Base-by-base conservation (phyloP, 2,888 invertebrate genomes). In the Drosophila ustulata region DNA sequence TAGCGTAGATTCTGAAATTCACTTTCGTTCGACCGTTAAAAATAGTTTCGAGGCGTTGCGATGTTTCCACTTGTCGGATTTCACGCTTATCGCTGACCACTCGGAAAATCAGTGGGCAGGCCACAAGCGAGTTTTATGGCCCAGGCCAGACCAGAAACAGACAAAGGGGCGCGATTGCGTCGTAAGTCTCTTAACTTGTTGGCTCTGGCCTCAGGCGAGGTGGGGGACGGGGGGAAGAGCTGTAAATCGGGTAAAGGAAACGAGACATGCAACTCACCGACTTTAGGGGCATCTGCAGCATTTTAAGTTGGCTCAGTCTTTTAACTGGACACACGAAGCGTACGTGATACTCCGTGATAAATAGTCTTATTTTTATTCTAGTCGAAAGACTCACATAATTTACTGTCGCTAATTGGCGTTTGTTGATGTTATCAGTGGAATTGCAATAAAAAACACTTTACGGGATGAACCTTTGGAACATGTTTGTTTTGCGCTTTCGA, bases 1-100 rank as follows among this genome's bases (percentile, higher is more conserved):
- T 47, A 68, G 43, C 82, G 64, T 66, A 47, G 66, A 67, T 72
- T 82, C 78, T 41, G 69, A 86, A 76, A 82, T 88, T 83, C 89
- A 83, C 82, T 83, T 83, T 83, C 82, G 75, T 82, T 84, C 53
- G 57, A 63, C 56, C 47, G 79, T 79, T 83, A 81, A 78, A 89
- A 89, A 89, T 84, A 82, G 88, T 82, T 59, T 61, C 56, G 32
- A 61, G 57, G 28, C 78, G 45, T 41, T 57, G 56, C 55, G 64
- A 37, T 68, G 61, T 45, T 63, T 72, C 74, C 82, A 84, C 78
- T 65, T 81, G 64, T 43, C 41, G 41, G 61, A 43, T 66, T 46
- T 28, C 46, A 18, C 45, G 52, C 67, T 67, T 37, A 56, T 43
- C 52, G 39, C 13, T 28, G 46, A 46, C 25, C 41, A 43, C 7